Base-by-base conservation (phyloP, 2,888 invertebrate species). In the Linnaemya vulpina region DNA sequence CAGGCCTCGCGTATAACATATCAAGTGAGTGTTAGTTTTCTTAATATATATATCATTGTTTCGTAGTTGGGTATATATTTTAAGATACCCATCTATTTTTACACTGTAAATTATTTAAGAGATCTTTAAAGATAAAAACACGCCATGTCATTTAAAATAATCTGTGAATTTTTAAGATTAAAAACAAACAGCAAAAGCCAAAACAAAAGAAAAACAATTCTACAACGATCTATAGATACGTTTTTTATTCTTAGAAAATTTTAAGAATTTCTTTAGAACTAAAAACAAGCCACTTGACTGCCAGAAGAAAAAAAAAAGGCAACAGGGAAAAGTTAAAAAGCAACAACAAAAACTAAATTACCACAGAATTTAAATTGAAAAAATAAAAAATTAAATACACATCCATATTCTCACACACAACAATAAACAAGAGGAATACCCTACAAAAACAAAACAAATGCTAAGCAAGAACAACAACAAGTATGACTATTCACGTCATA, bases 221-320 rank as follows among this genome's bases (percentile, higher is more conserved):
- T 20, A 46, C 40, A 73, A 60, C 46, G 43, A 74, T 74, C 43
- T 71, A 10, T 67, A 73, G 17, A 60, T 17, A 51, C 51, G 51
- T 53, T 78, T 78, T 30, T 78, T 78, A 40, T 80, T 84, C 80
- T 49, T 53, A 49, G 76, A 80, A 84, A 76, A 84, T 80, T 77
- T 84, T 77, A 49, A 80, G 65, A 80, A 84, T 76, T 84, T 84
- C 84, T 76, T 73, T 67, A 46, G 76, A 84, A 84, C 62, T 77
- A 46, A 65, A 65, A 53, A 58, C 20, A 67, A 71, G 70, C 68
- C 76, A 83, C 75, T 79, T 83, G 78, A 78, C 78, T 62, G 62
- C 30, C 40, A 70, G 30, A 20, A 49, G 15, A 70, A 46, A 38
- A 38, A 40, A 40, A 40, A 13, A 67, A 49, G 13, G 11, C 49